Base-by-base conservation (phyloP, 1,140 invertebrate genomes). In the Uloborus diversus region DNA sequence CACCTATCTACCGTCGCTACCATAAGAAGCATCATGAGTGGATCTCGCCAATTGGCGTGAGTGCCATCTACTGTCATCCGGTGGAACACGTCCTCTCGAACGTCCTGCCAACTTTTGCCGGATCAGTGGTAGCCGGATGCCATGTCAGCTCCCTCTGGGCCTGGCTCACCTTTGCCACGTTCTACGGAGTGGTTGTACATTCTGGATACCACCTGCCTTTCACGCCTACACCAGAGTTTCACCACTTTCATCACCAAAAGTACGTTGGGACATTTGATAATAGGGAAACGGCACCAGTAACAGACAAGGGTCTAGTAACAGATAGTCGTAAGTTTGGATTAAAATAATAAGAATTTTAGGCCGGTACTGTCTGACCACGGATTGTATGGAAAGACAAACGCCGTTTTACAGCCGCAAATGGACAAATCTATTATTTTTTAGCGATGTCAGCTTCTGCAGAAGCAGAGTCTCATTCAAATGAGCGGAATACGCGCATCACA, bases 11-110 rank as follows among this genome's bases (percentile, higher is more conserved):
- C 73, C 76, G 69, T 35, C 30, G 28, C 28, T 69, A 81, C 33
- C 83, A 83, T 49, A 83, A 83, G 33, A 79, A 61, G 37, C 83
- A 83, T 49, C 83, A 83, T 37, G 76, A 83, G 37, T 83, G 82
- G 82, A 79, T 33, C 13, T 70, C 82, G 11, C 81, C 82, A 1
- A 59, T 83, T 3, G 82, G 62, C 4, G 53, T 83, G 17, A 64
- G 69, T 28, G 81, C 82, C 65, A 64, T 83, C 57, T 83, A 83
- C 53, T 83, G 83, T 28, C 51, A 61, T 42, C 83, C 83, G 13
- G 37, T 83, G 35, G 83, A 83, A 69, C 81, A 83, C 37, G 23
- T 82, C 5, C 28, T 81, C 4, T 64, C 70, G 13, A 82, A 82
- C 53, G 64, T 82, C 17, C 28, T 81, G 25, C 82, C 82, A 23